These are phyloP conservation scores for Caenorhabditis brenneri DNA, from an alignment of 1,140 invertebrate genomes.

Conservation along the genomic window DNA sequence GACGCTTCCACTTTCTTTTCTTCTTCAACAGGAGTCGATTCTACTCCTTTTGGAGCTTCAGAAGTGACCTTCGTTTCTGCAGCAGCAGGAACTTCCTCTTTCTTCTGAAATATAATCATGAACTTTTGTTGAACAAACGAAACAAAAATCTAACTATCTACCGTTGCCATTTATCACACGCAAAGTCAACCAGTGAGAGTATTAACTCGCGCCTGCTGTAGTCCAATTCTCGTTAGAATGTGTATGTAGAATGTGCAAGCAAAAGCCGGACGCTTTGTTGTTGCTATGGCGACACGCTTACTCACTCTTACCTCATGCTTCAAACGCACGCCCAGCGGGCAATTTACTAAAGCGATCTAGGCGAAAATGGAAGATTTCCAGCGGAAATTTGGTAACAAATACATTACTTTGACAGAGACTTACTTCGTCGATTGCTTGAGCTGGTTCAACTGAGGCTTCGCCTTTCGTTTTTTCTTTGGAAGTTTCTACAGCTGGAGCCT, in stretches of 20 bases:
- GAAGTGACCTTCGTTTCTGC: neutral
- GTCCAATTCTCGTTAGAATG: neutral
- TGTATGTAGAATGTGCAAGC: too few species aligned
- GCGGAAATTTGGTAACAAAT: too few species aligned
- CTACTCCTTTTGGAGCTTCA: neutral
- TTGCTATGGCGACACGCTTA: constrained; percentile 32
- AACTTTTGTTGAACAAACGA: too few species aligned
- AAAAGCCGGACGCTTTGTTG: too few species aligned
- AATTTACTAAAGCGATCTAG: too few species aligned
- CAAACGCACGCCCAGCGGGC: too few species aligned
- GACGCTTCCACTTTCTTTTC: neutral
- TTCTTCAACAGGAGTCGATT: neutral
- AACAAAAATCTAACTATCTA: too few species aligned
- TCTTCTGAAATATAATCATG: neutral
- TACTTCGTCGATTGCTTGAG: neutral
- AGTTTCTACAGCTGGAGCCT: neutral
- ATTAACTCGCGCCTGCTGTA: neutral
- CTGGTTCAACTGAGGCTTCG: neutral
- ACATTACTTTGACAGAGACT: too few species aligned
- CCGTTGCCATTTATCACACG: neutral
- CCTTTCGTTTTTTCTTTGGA: neutral
- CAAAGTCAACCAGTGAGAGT: neutral
- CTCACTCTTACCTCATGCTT: too few species aligned
- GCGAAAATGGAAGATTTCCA: too few species aligned
- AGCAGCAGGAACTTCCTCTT: constrained; percentile 33